A percentile compares a stretch with the other conserved stretches of the same genome.
These are phyloP conservation scores for Blastomussa wellsi DNA, from an alignment of 92 coral and sea anemone genomes.

Conservation along the genomic window DNA sequence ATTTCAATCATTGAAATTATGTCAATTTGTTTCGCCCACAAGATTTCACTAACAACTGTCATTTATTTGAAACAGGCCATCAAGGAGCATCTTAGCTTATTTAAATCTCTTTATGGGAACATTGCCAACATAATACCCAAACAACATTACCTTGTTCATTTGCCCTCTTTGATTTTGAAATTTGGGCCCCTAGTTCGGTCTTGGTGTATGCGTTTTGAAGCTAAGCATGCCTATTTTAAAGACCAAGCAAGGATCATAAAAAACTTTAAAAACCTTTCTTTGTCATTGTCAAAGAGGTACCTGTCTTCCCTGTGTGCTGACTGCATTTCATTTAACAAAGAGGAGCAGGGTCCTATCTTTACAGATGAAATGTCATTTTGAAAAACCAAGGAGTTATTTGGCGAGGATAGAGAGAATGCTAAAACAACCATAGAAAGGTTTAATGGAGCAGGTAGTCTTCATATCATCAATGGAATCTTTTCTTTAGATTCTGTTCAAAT, in stretches of 20 bases:
- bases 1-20: conserved; percentile 49
- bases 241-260: conserved; percentile 38
- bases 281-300: conserved; percentile 38
- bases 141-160: conserved; percentile 50
- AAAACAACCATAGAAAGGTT: conserved; percentile 11
- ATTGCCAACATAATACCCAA: conserved; percentile 36
- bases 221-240: conserved; percentile 51
- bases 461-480: conserved; percentile 6
- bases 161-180: conserved; percentile 50
- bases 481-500: conserved; percentile 32
- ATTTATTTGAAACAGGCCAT: conserved; percentile 33
- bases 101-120: conserved; percentile 24
- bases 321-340: conserved; percentile 5
- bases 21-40: conserved; percentile 42
- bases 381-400: background rate
- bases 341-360: conserved; percentile 29
- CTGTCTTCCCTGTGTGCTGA: conserved; percentile 38
- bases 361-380: conserved; percentile 12
- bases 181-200: conserved; percentile 54
- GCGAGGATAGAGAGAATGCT: conserved; percentile 22
- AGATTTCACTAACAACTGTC: conserved; percentile 14
- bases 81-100: conserved; percentile 26
- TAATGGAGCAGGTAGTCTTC: conserved; percentile 23
- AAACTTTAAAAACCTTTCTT: conserved; percentile 46
- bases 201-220: conserved; percentile 69